These are phyloP conservation scores for Murina feae DNA, from an alignment of 2,113 vertebrate species.

Conservation along the genomic window DNA sequence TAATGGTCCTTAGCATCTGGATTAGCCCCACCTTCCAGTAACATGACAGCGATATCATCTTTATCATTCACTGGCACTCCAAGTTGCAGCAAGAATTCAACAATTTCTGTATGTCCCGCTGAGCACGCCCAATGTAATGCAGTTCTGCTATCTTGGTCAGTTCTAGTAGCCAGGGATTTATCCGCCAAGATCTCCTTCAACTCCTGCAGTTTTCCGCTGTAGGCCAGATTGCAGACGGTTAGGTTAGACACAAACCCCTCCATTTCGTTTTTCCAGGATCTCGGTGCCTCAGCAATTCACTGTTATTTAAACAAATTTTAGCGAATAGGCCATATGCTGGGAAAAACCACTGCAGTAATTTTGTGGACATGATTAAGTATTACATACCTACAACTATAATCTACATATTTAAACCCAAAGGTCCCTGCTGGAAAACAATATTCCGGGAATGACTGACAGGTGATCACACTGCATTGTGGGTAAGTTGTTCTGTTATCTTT, in stretches of 20 bases:
- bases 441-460: too few relatives aligned
- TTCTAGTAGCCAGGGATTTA: conserved; percentile 84
- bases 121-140: conserved; percentile 97
- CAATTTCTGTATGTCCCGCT: conserved; percentile 90
- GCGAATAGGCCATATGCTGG: too few relatives aligned
- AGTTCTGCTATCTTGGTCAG: conserved; percentile 92
- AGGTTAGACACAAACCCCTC: conserved; percentile 88
- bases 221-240: conserved; percentile 91
- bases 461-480: too few relatives aligned
- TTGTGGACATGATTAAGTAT: too few relatives aligned
- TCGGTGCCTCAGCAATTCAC: neutral
- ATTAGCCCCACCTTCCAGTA: conserved; percentile 92
- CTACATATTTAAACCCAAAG: too few relatives aligned
- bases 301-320: too few relatives aligned
- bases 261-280: conserved; percentile 75
- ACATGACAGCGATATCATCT: conserved; percentile 93
- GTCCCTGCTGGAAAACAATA: too few relatives aligned
- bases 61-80: conserved; percentile 90
- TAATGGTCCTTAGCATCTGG: conserved; percentile 92
- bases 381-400: too few relatives aligned
- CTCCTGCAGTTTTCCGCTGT: conserved; percentile 87
- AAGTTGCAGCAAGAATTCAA: conserved; percentile 87
- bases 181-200: conserved; percentile 86
- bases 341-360: too few relatives aligned
- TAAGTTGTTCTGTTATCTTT: too few relatives aligned